phyloP scores from a whole-genome alignment of 1,140 invertebrate species.

The Platyura marginata region DNA sequence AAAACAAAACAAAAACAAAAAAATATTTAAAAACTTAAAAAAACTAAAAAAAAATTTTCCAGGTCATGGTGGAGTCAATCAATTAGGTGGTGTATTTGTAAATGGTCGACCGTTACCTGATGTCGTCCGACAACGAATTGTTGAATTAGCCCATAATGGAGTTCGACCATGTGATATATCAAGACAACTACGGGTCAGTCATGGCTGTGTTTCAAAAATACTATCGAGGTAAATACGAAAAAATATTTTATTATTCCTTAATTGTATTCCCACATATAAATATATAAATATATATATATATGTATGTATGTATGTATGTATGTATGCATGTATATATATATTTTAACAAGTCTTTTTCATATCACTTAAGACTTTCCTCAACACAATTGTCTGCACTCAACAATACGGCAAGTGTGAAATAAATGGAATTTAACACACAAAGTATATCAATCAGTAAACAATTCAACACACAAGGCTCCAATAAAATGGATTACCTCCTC shows the following conservation, averaged over 20 bases:
- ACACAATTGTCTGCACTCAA: no score
- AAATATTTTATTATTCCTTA: background rate
- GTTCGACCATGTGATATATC: slow-evolving; percentile 90
- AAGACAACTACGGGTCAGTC: slow-evolving; percentile 72
- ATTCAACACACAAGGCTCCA: no score
- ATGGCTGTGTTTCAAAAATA: slow-evolving; percentile 89
- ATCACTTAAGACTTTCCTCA: no score
- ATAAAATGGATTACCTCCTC: no score
- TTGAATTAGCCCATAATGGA: slow-evolving; percentile 88
- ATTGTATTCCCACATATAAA: no score
- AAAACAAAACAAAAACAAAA: no score
- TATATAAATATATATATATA: no score
- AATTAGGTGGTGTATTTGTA: slow-evolving; percentile 90
- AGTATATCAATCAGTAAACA: no score
- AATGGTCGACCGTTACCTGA: slow-evolving; percentile 90
- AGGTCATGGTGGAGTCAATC: slow-evolving; percentile 92
- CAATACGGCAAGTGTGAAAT: no score
- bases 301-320: background rate
- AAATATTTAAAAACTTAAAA: background rate
- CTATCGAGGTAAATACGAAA: slow-evolving; percentile 59
- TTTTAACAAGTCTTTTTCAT: no score
- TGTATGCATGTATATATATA: no score
- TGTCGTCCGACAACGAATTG: slow-evolving; percentile 84
- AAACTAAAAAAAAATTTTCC: slow-evolving; percentile 11
- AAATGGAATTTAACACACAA: no score